phyloP scores from a whole-genome alignment of 2,113 vertebrate genomes.

The Erythrolamprus reginae region DNA sequence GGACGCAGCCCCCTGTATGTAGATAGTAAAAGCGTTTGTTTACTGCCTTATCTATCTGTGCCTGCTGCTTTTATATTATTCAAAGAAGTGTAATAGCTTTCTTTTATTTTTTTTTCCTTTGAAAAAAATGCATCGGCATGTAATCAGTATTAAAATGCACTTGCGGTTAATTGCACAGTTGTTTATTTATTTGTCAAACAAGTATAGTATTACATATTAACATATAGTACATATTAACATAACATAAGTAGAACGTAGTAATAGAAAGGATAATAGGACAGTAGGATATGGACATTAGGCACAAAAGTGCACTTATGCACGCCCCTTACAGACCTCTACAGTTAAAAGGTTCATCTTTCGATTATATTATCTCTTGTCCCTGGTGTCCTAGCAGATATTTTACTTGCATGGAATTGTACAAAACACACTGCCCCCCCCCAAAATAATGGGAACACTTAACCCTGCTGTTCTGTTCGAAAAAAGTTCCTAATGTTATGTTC shows the following conservation, averaged over 20 bases:
- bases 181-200: no score
- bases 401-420: background rate
- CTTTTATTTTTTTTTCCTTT: background rate
- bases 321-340: no score
- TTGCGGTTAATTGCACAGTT: background rate
- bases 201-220: no score
- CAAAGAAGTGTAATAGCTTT: background rate
- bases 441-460: no score
- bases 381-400: background rate
- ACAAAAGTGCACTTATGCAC: no score
- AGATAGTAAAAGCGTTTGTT: background rate
- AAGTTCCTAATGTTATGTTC: no score
- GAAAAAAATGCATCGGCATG: background rate
- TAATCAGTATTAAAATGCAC: background rate
- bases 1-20: background rate
- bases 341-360: background rate
- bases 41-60: background rate
- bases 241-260: no score
- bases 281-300: no score
- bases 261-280: no score
- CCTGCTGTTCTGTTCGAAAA: no score
- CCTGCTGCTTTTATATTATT: background rate
- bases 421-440: no score
- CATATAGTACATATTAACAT: no score
- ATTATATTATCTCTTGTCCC: background rate